Evolutionary conservation across 1,140 invertebrate genomes (phyloP), one percentile per base, ranked within the genome.

Genomic region (Platorchestia sp.): DNA sequence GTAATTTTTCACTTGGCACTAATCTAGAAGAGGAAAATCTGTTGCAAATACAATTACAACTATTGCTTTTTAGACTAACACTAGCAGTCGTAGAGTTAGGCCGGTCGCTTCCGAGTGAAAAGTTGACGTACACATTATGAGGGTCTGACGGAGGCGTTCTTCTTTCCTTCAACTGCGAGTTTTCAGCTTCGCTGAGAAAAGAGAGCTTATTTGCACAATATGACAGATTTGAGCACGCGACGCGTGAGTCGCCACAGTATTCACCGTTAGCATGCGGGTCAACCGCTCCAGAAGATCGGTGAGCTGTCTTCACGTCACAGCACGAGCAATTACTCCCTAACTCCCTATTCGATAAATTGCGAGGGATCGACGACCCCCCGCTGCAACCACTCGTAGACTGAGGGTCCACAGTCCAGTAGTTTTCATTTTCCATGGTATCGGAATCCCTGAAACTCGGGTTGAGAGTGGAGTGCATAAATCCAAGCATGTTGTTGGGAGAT

Each of bases 21-120:
- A 93, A 93, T 44, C 45, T 93, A 47, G 91, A 93, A 44, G 44
- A 93, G 19, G 91, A 45, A 47, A 44, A 44, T 93, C 91, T 93
- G 47, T 93, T 93, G 91, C 91, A 93, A 45, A 93, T 16, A 47
- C 91, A 93, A 47, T 93, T 93, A 93, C 91, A 93, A 47, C 91
- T 93, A 93, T 7, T 93, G 44, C 44, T 93, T 40, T 44, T 93
- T 47, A 93, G 45, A 93, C 91, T 93, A 93, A 93, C 40, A 93
- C 91, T 44, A 45, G 91, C 47, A 93, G 44, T 47, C 40, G 44
- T 27, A 93, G 91, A 40, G 45, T 47, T 93, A 7, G 91, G 47
- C 44, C 45, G 43, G 22, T 45, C 91, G 45, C 36, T 45, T 93
- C 91, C 91, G 14, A 44, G 91, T 47, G 91, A 93, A 41, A n/a